Conservation (phyloP, 1,140 invertebrate genomes). For the Platyura marginata region DNA sequence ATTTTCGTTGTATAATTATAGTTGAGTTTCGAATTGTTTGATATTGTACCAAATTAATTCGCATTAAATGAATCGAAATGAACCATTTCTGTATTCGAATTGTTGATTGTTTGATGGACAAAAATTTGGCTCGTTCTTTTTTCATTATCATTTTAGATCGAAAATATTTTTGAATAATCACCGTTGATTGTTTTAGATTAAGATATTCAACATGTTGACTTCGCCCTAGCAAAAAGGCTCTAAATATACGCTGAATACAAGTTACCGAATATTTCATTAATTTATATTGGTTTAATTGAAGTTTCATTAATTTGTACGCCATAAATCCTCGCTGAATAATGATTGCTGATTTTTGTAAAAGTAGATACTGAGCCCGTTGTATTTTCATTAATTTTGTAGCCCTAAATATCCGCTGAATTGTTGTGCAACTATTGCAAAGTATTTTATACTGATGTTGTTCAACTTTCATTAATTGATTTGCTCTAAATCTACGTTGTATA, state of each 20-base stretch:
- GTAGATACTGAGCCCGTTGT: slow-evolving; percentile 10
- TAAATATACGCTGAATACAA: slow-evolving; percentile 6
- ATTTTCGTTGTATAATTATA: slow-evolving; percentile 22
- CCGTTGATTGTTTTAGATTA: slow-evolving; percentile 15
- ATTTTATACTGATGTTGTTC: slow-evolving; percentile 20
- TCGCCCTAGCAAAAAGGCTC: slow-evolving; percentile 22
- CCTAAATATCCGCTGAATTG: slow-evolving; percentile 19
- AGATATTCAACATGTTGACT: slow-evolving; percentile 20
- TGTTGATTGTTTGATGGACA: slow-evolving; percentile 16
- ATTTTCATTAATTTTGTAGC: slow-evolving; percentile 9
- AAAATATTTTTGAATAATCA: slow-evolving; percentile 27
- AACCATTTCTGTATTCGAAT: slow-evolving; percentile 27
- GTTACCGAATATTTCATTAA: slow-evolving; percentile 8
- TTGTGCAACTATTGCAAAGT: slow-evolving; percentile 15
- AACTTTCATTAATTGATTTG: slow-evolving; percentile 19
- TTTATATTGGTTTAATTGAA: slow-evolving; percentile 16
- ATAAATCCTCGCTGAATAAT: slow-evolving; percentile 25
- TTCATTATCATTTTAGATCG: slow-evolving; percentile 23
- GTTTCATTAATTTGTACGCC: slow-evolving; percentile 14
- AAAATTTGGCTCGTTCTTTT: slow-evolving; percentile 18
- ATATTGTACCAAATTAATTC: slow-evolving; percentile 6
- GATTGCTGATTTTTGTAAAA: slow-evolving; percentile 9
- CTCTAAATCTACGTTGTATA: slow-evolving; percentile 23
- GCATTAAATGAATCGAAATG: slow-evolving; percentile 14
- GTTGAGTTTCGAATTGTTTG: slow-evolving; percentile 13